These are phyloP conservation scores for Drosophila miranda DNA, from an alignment of 1,140 invertebrate genomes.

Conservation along the genomic window DNA sequence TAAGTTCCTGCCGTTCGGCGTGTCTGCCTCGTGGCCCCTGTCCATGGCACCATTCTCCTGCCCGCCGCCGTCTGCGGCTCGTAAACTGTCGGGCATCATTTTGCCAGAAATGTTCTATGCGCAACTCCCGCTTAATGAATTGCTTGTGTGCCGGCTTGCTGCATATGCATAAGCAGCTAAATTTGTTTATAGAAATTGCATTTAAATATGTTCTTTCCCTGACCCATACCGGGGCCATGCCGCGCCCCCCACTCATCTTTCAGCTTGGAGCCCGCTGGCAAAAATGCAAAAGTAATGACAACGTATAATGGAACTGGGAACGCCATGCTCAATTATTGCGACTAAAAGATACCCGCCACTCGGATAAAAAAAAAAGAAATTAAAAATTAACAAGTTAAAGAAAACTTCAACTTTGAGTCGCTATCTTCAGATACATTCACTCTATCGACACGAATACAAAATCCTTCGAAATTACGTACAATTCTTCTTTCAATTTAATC, in stretches of 20 bases:
- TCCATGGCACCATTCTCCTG: conserved; percentile 26
- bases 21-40: conserved; percentile 60
- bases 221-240: not conserved
- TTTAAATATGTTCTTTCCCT: conserved; percentile 61
- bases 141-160: conserved; percentile 65
- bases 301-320: not conserved
- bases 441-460: no score
- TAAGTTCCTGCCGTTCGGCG: conserved; percentile 68
- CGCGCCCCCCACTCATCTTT: conserved; percentile 10
- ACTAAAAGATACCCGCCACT: no score
- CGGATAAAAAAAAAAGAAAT: no score
- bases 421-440: no score
- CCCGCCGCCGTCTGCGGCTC: conserved; percentile 46
- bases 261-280: conserved; percentile 28
- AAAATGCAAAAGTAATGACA: conserved; percentile 40
- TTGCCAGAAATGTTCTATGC: conserved; percentile 70
- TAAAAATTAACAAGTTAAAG: no score
- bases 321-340: no score
- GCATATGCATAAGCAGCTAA: conserved; percentile 67
- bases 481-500: no score
- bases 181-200: conserved; percentile 56
- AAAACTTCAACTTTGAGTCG: no score
- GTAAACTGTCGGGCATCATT: conserved; percentile 67
- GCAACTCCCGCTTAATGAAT: conserved; percentile 68
- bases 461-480: no score